Evolutionary conservation across 2,888 invertebrate species (phyloP).

Genomic region (Polyommatus icarus): DNA sequence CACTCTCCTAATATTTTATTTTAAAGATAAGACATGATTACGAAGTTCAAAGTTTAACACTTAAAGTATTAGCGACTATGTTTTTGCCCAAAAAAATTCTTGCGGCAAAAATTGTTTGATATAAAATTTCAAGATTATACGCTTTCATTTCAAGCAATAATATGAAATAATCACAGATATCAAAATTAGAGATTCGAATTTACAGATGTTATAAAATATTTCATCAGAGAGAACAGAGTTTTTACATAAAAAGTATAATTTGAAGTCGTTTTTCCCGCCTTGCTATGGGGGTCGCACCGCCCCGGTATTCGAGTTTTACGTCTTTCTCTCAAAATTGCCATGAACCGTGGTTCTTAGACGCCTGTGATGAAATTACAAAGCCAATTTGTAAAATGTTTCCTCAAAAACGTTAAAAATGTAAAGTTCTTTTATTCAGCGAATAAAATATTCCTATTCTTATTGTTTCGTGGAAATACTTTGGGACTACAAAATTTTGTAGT

Average conservation of each 20-base stretch:
- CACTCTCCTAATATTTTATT: neutral
- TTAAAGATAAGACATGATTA: neutral
- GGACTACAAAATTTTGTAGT: too few species aligned
- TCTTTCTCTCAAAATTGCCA: constrained; percentile 38
- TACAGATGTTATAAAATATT: constrained; percentile 24
- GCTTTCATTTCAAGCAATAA: too few species aligned
- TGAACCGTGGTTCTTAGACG: constrained; percentile 48
- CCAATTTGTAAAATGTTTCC: constrained; percentile 44
- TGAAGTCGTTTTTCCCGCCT: constrained; percentile 27
- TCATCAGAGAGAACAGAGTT: constrained; percentile 15
- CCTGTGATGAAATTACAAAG: constrained; percentile 48
- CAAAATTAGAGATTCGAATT: neutral
- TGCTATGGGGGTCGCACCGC: constrained; percentile 23
- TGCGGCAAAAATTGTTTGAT: neutral
- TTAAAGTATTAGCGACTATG: neutral
- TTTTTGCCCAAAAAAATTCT: neutral
- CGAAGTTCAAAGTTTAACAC: neutral
- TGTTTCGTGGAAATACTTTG: too few species aligned
- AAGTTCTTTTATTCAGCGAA: neutral
- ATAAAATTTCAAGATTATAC: too few species aligned
- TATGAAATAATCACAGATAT: neutral
- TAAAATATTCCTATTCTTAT: too few species aligned
- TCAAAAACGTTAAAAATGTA: constrained; percentile 31
- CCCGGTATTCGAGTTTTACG: constrained; percentile 30
- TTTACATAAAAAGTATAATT: constrained; percentile 32